Conservation (phyloP, 2,797 vertebrate genomes). For the Melanogrammus aeglefinus region DNA sequence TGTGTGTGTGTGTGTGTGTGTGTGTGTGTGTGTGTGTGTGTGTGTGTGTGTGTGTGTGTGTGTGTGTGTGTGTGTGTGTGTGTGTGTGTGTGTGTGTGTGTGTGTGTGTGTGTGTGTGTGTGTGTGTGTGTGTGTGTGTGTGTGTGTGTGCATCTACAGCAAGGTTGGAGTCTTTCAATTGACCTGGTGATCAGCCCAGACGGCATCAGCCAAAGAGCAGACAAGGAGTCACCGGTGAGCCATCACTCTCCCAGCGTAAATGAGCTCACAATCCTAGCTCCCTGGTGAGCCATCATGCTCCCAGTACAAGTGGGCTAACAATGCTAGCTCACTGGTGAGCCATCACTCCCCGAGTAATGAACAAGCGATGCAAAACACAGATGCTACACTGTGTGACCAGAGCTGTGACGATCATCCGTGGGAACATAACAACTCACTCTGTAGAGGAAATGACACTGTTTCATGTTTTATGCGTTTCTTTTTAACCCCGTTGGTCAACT, state of each 20-base stretch:
- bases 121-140: conserved; percentile 47
- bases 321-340: conserved; percentile 44
- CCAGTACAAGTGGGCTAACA: not conserved
- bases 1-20: not conserved
- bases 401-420: too few relatives aligned
- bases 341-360: not conserved
- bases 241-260: not conserved
- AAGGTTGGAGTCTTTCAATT: conserved; percentile 89
- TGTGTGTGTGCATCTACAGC: conserved; percentile 67
- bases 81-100: conserved; percentile 56
- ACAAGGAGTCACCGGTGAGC: conserved; percentile 78
- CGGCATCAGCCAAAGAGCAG: conserved; percentile 86
- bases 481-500: too few relatives aligned
- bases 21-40: too few relatives aligned
- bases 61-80: not conserved
- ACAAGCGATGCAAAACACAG: too few relatives aligned
- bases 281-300: conserved; percentile 39
- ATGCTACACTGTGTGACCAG: too few relatives aligned
- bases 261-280: not conserved
- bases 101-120: not conserved
- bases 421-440: too few relatives aligned
- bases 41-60: not conserved
- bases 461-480: too few relatives aligned
- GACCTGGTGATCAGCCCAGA: conserved; percentile 87
- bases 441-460: too few relatives aligned